Base-by-base conservation (phyloP, 1,140 invertebrate species). In the Cataglyphis hispanica region DNA sequence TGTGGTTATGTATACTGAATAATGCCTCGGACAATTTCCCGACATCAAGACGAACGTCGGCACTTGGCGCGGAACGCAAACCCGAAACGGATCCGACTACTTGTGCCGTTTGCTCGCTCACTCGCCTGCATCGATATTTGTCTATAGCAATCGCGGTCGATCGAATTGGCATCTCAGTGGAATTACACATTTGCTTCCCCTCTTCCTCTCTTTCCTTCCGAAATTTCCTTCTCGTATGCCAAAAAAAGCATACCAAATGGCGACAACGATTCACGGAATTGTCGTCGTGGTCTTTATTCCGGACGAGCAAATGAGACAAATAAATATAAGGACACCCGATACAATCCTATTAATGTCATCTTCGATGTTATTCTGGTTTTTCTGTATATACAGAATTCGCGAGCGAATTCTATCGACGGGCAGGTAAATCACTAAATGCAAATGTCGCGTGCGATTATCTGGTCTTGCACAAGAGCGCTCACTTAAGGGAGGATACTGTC, bases 11-110 rank as follows among this genome's bases (percentile, higher is more conserved):
- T 78, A 84, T 83, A 43, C 78, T 87, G 87, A 89, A 89, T 89
- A 89, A 89, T 89, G 85, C 60, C 58, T 85, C 34, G 72, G 67
- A 86, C 88, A 86, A 84, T 89, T 85, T 81, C 56, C 19, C 78
- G 56, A 43, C 63, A n/a, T 46, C 58, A 81, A 67, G 77, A 78
- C 81, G 70, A 86, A 67, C 67, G 61, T 4, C 1, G 40, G 25
- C 27, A 63, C 19, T 31, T 83, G 43, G 80, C 6, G 13, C 43
- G 69, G 27, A 85, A 69, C 72, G 87, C 75, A 89, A 88, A 86
- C 50, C 56, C 43, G 34, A 78, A 53, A 37, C 69, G 87, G 43
- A 81, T 72, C 25, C 19, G 34, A 61, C 75, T 86, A 72, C 56
- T 63, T 77, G 53, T 58, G 37, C 34, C 53, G 19, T 60, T 60